Percentiles rank a stretch among this genome's conserved stretches.
phyloP scores from a whole-genome alignment of 53 echinoderm and acorn worm species.

The Holothuria leucospilota region DNA sequence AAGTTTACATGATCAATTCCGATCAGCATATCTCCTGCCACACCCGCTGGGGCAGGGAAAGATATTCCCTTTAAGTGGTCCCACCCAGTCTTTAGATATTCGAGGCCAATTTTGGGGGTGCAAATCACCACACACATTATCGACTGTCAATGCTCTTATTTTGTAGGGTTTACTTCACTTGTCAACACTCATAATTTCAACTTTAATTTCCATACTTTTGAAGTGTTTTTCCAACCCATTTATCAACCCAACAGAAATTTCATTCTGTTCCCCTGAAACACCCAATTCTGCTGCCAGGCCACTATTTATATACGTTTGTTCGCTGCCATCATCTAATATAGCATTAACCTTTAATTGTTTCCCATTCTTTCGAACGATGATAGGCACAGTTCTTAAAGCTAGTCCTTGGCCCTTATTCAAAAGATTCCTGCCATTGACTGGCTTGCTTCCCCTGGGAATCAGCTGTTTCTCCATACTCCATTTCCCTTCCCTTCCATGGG shows the following conservation, averaged over 20 bases:
- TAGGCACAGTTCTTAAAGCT: conserved; percentile 23
- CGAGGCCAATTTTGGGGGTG: background rate
- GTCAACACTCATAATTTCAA: background rate
- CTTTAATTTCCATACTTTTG: background rate
- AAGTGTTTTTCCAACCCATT: conserved; percentile 16
- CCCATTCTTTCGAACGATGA: background rate
- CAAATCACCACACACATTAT: conserved; percentile 11
- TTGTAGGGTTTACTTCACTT: background rate
- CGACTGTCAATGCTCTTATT: background rate
- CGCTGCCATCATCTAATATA: conserved; percentile 45
- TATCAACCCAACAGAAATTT: conserved; percentile 1
- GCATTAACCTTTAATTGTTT: conserved; percentile 30
- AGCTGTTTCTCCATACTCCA: too few relatives aligned
- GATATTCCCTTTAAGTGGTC: background rate
- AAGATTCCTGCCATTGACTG: background rate
- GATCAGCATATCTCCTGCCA: background rate
- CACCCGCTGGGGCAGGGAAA: background rate
- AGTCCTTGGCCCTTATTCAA: background rate
- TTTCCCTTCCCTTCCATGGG: conserved; percentile 1
- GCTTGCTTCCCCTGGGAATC: background rate
- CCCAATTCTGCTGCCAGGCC: conserved; percentile 29
- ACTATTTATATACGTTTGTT: conserved; percentile 41
- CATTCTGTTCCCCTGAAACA: background rate
- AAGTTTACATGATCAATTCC: background rate
- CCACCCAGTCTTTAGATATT: background rate